Evolutionary conservation across 1,140 invertebrate genomes (phyloP).

Genomic region (Cydia splendana): DNA sequence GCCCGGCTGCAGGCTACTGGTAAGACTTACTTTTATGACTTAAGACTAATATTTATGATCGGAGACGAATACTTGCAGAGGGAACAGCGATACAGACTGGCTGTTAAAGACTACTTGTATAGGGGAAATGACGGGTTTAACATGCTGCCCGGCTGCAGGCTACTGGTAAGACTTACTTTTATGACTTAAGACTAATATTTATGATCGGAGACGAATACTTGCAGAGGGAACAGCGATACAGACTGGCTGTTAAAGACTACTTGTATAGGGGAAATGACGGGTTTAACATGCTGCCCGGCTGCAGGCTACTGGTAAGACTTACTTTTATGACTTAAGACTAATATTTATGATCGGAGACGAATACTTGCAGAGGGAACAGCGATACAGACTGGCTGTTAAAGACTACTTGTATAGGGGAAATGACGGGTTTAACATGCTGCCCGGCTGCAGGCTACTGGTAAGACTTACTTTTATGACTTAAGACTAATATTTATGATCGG

Average conservation of each 20-base stretch:
- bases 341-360: slow-evolving; percentile 86
- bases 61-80: slow-evolving; percentile 90
- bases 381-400: slow-evolving; percentile 90
- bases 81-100: slow-evolving; percentile 87
- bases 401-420: slow-evolving; percentile 88
- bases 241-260: too few relatives aligned
- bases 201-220: slow-evolving; percentile 76
- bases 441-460: slow-evolving; percentile 58
- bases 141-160: slow-evolving; percentile 86
- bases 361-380: slow-evolving; percentile 86
- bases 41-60: slow-evolving; percentile 80
- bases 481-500: slow-evolving; percentile 83
- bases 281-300: too few relatives aligned
- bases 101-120: slow-evolving; percentile 90
- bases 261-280: too few relatives aligned
- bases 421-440: slow-evolving; percentile 92
- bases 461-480: too few relatives aligned
- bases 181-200: too few relatives aligned
- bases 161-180: slow-evolving; percentile 83
- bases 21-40: too few relatives aligned
- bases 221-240: too few relatives aligned
- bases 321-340: too few relatives aligned
- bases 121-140: slow-evolving; percentile 92
- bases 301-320: too few relatives aligned
- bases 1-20: slow-evolving; percentile 68